Conservation (phyloP, 37 sponge, comb jelly and placozoan species). For the Cliona cf. orientalis region DNA sequence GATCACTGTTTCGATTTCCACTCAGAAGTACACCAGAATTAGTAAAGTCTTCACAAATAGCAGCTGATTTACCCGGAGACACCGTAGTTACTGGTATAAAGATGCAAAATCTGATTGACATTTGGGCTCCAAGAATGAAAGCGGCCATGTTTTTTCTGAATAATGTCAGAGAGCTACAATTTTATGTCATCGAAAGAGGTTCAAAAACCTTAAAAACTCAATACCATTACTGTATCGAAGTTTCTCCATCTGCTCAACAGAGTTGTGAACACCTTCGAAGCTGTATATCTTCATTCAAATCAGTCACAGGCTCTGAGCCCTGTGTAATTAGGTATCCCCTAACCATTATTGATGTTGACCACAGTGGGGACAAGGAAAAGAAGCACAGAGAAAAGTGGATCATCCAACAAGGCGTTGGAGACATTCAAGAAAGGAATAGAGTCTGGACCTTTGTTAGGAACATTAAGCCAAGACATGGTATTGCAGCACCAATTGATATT, state of each 20-base stretch:
- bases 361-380: background rate
- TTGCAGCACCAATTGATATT: slow-evolving; percentile 68
- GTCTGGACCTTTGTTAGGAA: slow-evolving; percentile 31
- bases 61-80: slow-evolving; percentile 6
- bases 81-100: slow-evolving; percentile 16
- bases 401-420: slow-evolving; percentile 71
- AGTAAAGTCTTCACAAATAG: slow-evolving; percentile 41
- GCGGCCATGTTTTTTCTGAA: slow-evolving; percentile 61
- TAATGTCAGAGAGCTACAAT: slow-evolving; percentile 38
- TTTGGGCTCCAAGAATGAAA: slow-evolving; percentile 61
- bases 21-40: slow-evolving; percentile 46
- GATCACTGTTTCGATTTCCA: slow-evolving; percentile 79
- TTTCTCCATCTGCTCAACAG: background rate
- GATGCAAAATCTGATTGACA: slow-evolving; percentile 14
- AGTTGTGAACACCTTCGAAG: too few relatives aligned
- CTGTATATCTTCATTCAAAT: slow-evolving; percentile 1
- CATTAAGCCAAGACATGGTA: slow-evolving; percentile 62
- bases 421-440: slow-evolving; percentile 8
- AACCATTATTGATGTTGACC: background rate
- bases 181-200: slow-evolving; percentile 28
- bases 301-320: background rate
- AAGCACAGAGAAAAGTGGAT: slow-evolving; percentile 46
- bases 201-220: background rate
- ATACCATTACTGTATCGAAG: background rate
- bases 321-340: slow-evolving; percentile 10